Percentiles rank a stretch among this genome's conserved stretches.
Conservation (phyloP, 2,113 vertebrate species). For the Micromys minutus region DNA sequence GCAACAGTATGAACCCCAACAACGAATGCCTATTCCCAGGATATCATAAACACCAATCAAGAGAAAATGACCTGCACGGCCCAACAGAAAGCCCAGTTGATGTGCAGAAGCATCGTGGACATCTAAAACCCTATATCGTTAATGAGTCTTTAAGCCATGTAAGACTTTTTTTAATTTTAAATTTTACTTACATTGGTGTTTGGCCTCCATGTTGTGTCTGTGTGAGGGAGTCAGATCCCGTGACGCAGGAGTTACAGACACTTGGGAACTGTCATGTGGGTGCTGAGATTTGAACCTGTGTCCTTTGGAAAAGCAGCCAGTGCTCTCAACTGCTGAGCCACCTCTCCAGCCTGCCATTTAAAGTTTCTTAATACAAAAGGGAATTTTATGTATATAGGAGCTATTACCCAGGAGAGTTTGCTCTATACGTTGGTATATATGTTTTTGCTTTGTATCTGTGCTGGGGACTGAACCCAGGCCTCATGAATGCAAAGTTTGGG, state of each 20-base stretch:
- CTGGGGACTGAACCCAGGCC: neutral
- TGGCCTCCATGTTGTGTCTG: no score
- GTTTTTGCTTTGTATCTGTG: neutral
- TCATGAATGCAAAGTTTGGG: neutral
- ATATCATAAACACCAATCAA: neutral
- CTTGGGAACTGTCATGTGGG: no score
- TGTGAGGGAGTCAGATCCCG: no score
- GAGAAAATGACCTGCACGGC: neutral
- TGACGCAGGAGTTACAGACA: no score
- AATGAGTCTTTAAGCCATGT: neutral
- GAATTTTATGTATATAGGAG: neutral
- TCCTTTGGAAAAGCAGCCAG: no score
- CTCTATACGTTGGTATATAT: neutral
- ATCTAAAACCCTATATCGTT: neutral
- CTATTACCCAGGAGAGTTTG: neutral
- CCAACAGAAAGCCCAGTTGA: neutral
- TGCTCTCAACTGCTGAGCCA: no score
- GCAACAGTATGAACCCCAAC: neutral
- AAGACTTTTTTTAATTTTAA: no score
- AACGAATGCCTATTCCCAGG: no score
- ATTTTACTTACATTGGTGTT: no score
- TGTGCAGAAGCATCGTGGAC: neutral
- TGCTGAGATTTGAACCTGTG: no score
- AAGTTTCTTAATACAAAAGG: neutral
- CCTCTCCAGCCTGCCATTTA: neutral